Evolutionary conservation across 1,140 invertebrate genomes (phyloP).

Genomic region (Aphaenogaster ashmeadi): DNA sequence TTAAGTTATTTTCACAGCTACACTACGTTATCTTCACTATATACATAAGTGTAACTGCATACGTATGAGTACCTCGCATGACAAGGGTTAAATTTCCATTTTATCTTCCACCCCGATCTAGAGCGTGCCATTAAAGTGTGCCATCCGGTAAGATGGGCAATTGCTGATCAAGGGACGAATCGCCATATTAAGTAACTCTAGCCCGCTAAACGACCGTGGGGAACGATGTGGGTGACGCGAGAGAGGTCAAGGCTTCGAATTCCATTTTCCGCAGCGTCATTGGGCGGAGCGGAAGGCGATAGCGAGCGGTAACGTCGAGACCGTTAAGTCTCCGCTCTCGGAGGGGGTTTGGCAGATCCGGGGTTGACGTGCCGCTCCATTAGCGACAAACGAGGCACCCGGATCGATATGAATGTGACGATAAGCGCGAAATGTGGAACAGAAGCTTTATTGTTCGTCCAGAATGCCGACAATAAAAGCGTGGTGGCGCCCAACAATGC

Average conservation of each 20-base stretch:
- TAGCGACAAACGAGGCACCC: slow-evolving; percentile 74
- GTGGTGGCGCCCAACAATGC: slow-evolving; percentile 71
- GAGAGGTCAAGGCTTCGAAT: slow-evolving; percentile 49
- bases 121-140: slow-evolving; percentile 31
- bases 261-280: slow-evolving; percentile 56
- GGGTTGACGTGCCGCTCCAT: slow-evolving; percentile 70
- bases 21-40: background rate
- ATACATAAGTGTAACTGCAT: background rate
- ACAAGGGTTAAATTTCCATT: slow-evolving; percentile 52
- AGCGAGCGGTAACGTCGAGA: slow-evolving; percentile 5
- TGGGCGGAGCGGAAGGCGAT: background rate
- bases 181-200: slow-evolving; percentile 35
- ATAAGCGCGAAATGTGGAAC: slow-evolving; percentile 79
- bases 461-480: slow-evolving; percentile 81
- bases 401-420: slow-evolving; percentile 75
- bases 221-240: background rate
- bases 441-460: slow-evolving; percentile 80
- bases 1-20: background rate
- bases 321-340: slow-evolving; percentile 18
- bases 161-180: slow-evolving; percentile 50
- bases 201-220: slow-evolving; percentile 15
- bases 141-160: slow-evolving; percentile 33
- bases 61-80: background rate
- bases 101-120: slow-evolving; percentile 44
- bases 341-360: slow-evolving; percentile 20